phyloP scores from a whole-genome alignment of 2,888 invertebrate species.

The Cybosia mesomella region DNA sequence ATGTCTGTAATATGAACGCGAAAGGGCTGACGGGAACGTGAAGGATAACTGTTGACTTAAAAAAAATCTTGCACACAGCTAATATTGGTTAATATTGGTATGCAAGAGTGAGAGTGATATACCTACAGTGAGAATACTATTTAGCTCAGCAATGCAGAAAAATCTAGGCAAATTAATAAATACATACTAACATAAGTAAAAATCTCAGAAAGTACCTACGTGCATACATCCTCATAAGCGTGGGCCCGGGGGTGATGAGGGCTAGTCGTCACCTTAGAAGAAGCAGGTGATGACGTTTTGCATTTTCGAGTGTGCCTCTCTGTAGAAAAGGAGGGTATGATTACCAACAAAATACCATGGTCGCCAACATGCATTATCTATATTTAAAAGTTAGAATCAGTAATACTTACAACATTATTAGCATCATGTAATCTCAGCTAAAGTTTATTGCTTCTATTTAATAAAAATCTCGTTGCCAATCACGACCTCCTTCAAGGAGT shows the following conservation, averaged over 20 bases:
- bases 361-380: no score
- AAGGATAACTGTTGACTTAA: background rate
- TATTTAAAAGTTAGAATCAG: no score
- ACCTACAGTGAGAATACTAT: background rate
- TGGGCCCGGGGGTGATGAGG: no score
- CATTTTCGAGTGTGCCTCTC: no score
- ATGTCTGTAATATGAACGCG: background rate
- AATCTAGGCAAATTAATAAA: background rate
- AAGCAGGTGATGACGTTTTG: no score
- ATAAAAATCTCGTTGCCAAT: background rate
- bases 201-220: no score
- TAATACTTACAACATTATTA: background rate
- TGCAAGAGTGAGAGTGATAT: background rate
- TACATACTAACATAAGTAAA: no score
- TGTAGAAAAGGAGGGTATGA: no score
- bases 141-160: background rate
- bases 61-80: background rate
- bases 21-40: background rate
- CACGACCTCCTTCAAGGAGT: background rate
- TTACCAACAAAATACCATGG: no score
- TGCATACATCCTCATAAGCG: no score
- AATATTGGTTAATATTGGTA: background rate
- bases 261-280: no score
- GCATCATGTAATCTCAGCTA: background rate
- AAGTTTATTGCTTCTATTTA: conserved; percentile 1